Percentiles rank a stretch among this genome's conserved stretches.
Conservation (phyloP, 2,113 vertebrate species). For the Pseudorasbora parva region DNA sequence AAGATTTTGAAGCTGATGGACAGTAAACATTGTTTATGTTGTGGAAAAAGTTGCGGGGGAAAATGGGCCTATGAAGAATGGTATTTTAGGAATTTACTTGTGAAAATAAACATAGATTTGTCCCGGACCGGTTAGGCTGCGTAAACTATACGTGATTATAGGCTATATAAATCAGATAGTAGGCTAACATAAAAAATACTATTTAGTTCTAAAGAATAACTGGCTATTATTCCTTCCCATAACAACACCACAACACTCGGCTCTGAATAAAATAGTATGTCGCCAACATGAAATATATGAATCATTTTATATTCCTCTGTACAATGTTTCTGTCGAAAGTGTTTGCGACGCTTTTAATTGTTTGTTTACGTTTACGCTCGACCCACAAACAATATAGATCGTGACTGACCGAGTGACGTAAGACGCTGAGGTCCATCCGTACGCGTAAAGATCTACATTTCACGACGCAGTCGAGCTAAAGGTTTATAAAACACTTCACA, state of each 20-base stretch:
- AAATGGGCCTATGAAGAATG: neutral
- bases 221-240: neutral
- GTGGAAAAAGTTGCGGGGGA: neutral
- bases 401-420: neutral
- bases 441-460: neutral
- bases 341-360: neutral
- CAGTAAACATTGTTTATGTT: neutral
- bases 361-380: neutral
- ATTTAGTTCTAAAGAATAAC: neutral
- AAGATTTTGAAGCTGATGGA: neutral
- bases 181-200: neutral
- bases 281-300: neutral
- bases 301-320: neutral
- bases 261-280: neutral
- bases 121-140: neutral
- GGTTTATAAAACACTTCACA: neutral
- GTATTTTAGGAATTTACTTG: neutral
- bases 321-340: neutral
- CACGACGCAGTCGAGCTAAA: constrained; percentile 9
- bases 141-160: neutral
- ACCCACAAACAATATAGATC: neutral
- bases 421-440: neutral
- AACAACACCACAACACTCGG: neutral
- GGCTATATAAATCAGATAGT: no score
- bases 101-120: neutral